Conservation (phyloP, 2,888 invertebrate species). For the Sminthurides aquaticus region DNA sequence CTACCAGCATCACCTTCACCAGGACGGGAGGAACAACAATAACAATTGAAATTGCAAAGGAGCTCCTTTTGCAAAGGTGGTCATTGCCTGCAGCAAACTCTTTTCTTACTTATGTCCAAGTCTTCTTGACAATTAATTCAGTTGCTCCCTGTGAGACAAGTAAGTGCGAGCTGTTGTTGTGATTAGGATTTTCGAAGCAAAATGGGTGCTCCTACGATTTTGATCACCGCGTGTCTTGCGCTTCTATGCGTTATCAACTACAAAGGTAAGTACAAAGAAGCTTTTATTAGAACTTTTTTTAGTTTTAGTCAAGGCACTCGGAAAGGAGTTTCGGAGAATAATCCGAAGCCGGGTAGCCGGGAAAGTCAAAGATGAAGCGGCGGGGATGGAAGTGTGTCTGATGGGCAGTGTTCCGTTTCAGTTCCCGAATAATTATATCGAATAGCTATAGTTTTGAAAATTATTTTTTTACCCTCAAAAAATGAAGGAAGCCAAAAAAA, state of each 20-base stretch:
- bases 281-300: no score
- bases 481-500: no score
- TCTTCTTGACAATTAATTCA: not conserved
- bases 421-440: no score
- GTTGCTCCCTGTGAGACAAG: not conserved
- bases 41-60: slow-evolving; percentile 17
- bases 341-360: no score
- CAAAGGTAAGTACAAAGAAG: slow-evolving; percentile 16
- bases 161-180: not conserved
- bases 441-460: no score
- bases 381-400: no score
- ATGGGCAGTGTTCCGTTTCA: no score
- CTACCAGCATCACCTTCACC: not conserved
- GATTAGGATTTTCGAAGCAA: slow-evolving; percentile 12
- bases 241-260: slow-evolving; percentile 7
- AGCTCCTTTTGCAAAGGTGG: slow-evolving; percentile 12
- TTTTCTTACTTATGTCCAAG: slow-evolving; percentile 15
- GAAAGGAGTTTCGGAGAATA: no score
- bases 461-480: no score
- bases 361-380: no score
- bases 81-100: slow-evolving; percentile 18
- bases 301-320: no score
- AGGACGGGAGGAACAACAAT: no score
- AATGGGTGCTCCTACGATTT: slow-evolving; percentile 12
- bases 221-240: not conserved